Evolutionary conservation across 2,113 vertebrate species (phyloP), one percentile per base, ranked within the genome.

Genomic region (Lichenostomus cassidix): DNA sequence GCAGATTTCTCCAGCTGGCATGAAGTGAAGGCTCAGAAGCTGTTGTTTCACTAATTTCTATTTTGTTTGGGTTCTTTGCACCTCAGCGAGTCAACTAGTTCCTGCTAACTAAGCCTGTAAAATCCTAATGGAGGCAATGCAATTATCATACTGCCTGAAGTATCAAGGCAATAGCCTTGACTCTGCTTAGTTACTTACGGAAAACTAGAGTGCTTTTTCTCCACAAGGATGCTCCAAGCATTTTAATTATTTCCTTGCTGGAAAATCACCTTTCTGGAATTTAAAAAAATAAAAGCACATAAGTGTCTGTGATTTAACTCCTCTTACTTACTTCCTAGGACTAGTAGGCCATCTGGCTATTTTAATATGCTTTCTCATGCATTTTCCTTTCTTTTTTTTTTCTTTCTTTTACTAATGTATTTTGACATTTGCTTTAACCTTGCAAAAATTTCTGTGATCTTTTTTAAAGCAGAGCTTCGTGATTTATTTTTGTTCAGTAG

Each of bases 401-500:
- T 3, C 17, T 50, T 20, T 49, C 5, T 65, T 78, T 42, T 77
- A 42, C 15, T 56, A 24, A n/a, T 87, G 16, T 59, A 28, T 88
- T 84, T 83, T 77, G 24, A 5, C 74, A 37, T 71, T 90, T 93
- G 21, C 33, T 79, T 87, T 89, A 83, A 71, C 29, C 22, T 42
- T 68, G 33, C 27, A 70, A 91, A 75, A 75, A 44, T 41, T 76
- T 79, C 39, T 67, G 16, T 77, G 44, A 81, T 59, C 11, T 50
- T 83, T 94, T 86, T 55, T 90, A 33, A 85, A 91, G 59, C 27
- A 83, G 53, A 68, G 20, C n/a, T 73, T 75, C 8, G 22, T 90
- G 10, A 62, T 92, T 75, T 93, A 17, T 82, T 91, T 91, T 49
- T 90, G 22, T 77, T 96, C 78, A 67, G 39, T 37, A 62, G 49